Evolutionary conservation across 2,888 invertebrate genomes (phyloP), one percentile per base, ranked within the genome.

Genomic region (Adelphocoris suturalis): DNA sequence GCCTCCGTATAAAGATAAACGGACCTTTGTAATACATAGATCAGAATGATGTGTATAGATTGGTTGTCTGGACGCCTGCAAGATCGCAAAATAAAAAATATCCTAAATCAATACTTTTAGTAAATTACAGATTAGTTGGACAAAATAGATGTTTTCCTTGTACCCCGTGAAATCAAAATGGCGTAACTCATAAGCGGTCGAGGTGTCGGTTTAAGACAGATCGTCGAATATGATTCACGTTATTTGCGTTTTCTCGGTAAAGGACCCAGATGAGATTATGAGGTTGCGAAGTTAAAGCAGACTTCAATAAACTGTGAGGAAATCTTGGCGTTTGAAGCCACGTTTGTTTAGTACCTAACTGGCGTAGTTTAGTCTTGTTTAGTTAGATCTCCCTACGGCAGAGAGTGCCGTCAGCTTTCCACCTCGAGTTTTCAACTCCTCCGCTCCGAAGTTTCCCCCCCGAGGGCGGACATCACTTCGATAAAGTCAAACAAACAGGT

Each of bases 401-500:
- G 57, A 57, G n/a, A 2, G n/a, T 16, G 7, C 57, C 19, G n/a
- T n/a, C 57, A 57, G 57, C 57, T 57, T 57, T n/a, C 57, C 57
- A 57, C 57, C 57, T 57, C 57, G 7, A 57, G 57, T n/a, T 57
- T 57, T 57, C 57, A 57, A 57, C 57, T 16, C 57, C 7, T 5
- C 13, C 55, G 13, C 13, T n/a, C n/a, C 57, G 4, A 11, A 52
- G 11, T 1, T 16, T 52, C 11, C 16, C 57, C 57, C 7, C 57
- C n/a, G 57, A 57, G 14, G n/a, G 57, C 57, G 57, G 57, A n/a
- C 7, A 57, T 57, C 57, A 16, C 57, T 16, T 14, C 19, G n/a
- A 57, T 57, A 57, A 57, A 57, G 57, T 57, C 57, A 57, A 57
- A 57, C 57, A n/a, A 57, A 57, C 57, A 57, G 57, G n/a, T 57